These are phyloP conservation scores for Epizoanthus scotinus DNA, from an alignment of 92 coral and sea anemone species.

Conservation along the genomic window DNA sequence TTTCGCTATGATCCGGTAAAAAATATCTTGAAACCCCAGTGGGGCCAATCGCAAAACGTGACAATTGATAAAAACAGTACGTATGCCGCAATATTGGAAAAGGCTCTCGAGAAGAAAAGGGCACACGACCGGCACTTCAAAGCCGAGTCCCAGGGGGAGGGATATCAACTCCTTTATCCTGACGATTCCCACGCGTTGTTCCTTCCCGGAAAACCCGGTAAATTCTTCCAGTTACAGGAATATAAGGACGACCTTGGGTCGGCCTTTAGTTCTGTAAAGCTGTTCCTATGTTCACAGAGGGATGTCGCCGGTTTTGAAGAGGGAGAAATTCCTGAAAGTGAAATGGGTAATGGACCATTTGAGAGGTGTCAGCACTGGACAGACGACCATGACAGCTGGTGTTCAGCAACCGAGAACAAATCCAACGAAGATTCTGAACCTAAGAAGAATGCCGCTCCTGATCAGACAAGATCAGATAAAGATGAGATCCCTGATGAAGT, in stretches of 20 bases:
- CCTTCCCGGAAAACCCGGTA: conserved; percentile 20
- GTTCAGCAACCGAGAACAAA: not conserved
- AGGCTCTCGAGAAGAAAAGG: conserved; percentile 29
- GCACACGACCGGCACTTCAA: conserved; percentile 33
- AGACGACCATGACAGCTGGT: conserved; percentile 13
- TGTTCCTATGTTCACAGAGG: conserved; percentile 23
- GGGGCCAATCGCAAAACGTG: conserved; percentile 36
- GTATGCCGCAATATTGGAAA: conserved; percentile 30
- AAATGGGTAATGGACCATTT: conserved; percentile 16
- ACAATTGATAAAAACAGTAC: conserved; percentile 34
- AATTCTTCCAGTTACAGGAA: too few species aligned
- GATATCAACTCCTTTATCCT: conserved; percentile 20
- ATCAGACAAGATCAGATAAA: conserved; percentile 12
- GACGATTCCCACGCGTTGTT: conserved; percentile 36
- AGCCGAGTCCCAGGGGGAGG: conserved; percentile 11
- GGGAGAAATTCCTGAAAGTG: conserved; percentile 16
- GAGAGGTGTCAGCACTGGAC: conserved; percentile 12
- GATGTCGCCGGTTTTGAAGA: conserved; percentile 17
- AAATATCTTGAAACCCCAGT: conserved; percentile 31
- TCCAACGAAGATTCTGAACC: conserved; percentile 7
- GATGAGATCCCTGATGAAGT: conserved; percentile 21
- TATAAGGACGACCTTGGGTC: too few species aligned
- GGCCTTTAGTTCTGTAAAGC: conserved; percentile 35
- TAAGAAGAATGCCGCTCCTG: conserved; percentile 16
- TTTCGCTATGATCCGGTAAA: conserved; percentile 23